Conservation (phyloP, 2,113 vertebrate species). For the Ranitomeya imitator region DNA sequence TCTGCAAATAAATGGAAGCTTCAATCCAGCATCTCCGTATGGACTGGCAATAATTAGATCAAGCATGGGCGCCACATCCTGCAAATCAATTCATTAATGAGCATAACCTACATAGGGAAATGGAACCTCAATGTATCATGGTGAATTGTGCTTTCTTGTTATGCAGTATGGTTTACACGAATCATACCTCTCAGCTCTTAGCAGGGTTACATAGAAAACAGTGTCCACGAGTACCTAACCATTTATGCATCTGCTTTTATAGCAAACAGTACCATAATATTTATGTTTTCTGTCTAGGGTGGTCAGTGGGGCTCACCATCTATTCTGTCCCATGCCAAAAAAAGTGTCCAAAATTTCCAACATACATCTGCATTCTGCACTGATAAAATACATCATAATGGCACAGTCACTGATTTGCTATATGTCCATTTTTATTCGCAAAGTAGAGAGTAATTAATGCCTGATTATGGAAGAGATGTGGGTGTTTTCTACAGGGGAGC, state of each 20-base stretch:
- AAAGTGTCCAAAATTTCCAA: not conserved
- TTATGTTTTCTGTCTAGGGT: not conserved
- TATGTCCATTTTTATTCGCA: not conserved
- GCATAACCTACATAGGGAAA: conserved; percentile 44
- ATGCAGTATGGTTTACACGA: not conserved
- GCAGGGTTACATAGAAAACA: not conserved
- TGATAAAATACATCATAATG: not conserved
- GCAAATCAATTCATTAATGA: conserved; percentile 26
- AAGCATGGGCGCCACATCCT: conserved; percentile 26
- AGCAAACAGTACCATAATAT: not conserved
- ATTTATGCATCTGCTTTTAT: not conserved
- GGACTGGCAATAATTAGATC: conserved; percentile 59
- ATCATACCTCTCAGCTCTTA: conserved; percentile 67
- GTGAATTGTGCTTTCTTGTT: not conserved
- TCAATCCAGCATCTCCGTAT: conserved; percentile 44
- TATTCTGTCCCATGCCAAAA: not conserved
- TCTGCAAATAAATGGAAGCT: conserved; percentile 58
- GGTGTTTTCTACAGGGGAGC: no score
- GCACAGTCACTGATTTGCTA: no score
- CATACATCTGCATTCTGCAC: not conserved
- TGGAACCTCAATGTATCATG: conserved; percentile 26
- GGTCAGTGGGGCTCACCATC: not conserved
- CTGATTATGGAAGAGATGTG: not conserved
- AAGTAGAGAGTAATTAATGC: not conserved
- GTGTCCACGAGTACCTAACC: not conserved